These are phyloP conservation scores for Heliornis fulica DNA, from an alignment of 2,113 vertebrate genomes.

Conservation along the genomic window DNA sequence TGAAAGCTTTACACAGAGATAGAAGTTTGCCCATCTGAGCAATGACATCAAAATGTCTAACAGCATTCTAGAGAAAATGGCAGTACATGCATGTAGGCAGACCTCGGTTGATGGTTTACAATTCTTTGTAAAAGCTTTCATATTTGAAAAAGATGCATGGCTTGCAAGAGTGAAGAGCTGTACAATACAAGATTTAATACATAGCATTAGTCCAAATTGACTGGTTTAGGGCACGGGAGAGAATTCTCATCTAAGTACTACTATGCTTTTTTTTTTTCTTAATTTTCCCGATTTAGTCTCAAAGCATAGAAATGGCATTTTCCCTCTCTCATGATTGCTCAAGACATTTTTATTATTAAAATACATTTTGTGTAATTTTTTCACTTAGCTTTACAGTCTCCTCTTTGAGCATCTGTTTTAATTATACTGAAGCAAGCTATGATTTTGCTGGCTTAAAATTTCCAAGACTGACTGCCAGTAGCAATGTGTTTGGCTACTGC, in stretches of 20 bases:
- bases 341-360: conserved; percentile 37
- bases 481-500: conserved; percentile 1
- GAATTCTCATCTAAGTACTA: not conserved
- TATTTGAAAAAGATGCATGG: not conserved
- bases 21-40: not conserved
- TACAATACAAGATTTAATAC: not conserved
- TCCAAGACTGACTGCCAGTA: conserved; percentile 30
- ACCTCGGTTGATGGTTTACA: not conserved
- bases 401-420: conserved; percentile 49
- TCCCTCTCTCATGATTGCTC: not conserved
- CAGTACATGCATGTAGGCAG: not conserved
- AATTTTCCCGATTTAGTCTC: not conserved
- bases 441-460: conserved; percentile 52
- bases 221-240: not conserved
- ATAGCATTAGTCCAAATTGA: not conserved
- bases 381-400: conserved; percentile 37
- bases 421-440: conserved; percentile 32
- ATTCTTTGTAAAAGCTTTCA: not conserved
- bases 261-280: too few species aligned
- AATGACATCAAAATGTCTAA: not conserved
- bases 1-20: not conserved
- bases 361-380: conserved; percentile 55
- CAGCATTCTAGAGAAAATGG: not conserved
- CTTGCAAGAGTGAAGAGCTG: not conserved
- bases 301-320: not conserved